phyloP scores from a whole-genome alignment of 2,113 vertebrate genomes.

The Leptobrachium leishanense region DNA sequence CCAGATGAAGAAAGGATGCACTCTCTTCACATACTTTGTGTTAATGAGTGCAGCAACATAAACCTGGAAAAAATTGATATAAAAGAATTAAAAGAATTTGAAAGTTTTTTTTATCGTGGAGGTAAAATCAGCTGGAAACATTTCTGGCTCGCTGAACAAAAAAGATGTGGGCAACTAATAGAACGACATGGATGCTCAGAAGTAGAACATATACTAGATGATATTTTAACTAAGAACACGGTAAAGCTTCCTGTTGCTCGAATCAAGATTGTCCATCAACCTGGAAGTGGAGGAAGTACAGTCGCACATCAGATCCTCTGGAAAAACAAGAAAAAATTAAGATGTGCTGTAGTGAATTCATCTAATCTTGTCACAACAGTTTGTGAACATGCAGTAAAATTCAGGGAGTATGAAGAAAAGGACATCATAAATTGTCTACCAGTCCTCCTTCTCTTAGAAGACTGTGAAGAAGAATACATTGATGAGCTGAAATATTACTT shows the following conservation, averaged over 20 bases:
- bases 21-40: slow-evolving; percentile 74
- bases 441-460: slow-evolving; percentile 75
- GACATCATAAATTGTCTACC: slow-evolving; percentile 66
- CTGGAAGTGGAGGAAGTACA: slow-evolving; percentile 83
- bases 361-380: slow-evolving; percentile 59
- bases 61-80: slow-evolving; percentile 52
- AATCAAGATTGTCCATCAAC: slow-evolving; percentile 80
- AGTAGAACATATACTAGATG: slow-evolving; percentile 56
- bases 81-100: slow-evolving; percentile 61
- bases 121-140: slow-evolving; percentile 75
- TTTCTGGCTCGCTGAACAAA: slow-evolving; percentile 76
- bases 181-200: slow-evolving; percentile 69
- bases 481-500: slow-evolving; percentile 69
- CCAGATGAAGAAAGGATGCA: slow-evolving; percentile 69
- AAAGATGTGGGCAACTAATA: slow-evolving; percentile 68
- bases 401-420: slow-evolving; percentile 75
- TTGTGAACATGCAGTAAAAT: slow-evolving; percentile 67
- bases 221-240: slow-evolving; percentile 48
- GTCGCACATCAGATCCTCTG: slow-evolving; percentile 78
- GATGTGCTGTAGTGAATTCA: slow-evolving; percentile 72
- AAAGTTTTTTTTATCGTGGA: slow-evolving; percentile 73
- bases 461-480: slow-evolving; percentile 73
- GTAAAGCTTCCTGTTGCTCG: slow-evolving; percentile 60
- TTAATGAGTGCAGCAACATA: slow-evolving; percentile 70
- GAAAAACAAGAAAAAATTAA: slow-evolving; percentile 69